Evolutionary conservation across 1,140 invertebrate species (phyloP), one percentile per base, ranked within the genome.

Genomic region (Macrotrachela quadricornifera): DNA sequence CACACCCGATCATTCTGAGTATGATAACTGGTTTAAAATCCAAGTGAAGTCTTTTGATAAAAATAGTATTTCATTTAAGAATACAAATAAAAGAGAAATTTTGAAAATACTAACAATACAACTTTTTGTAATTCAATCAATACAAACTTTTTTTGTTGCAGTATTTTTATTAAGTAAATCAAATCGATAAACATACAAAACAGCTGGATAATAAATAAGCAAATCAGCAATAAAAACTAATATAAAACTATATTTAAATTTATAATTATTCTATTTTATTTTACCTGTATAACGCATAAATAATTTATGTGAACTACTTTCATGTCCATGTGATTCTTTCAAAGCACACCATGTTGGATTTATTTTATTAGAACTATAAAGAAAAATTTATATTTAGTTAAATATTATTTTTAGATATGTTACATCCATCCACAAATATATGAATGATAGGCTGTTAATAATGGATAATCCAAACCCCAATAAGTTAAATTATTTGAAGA

Each of bases 381-480:
- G 41, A 56, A 1, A 43, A 39, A 54, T 42, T 46, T 40, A 16
- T 49, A n/a, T 40, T 13, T n/a, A 8, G 16, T 21, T 6, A 44
- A 6, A 50, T 13, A 9, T 43, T n/a, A n/a, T n/a, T 48, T 42
- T 21, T n/a, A 16, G 6, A 21, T 44, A 56, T 55, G 63, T 63
- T 62, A 73, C 72, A 88, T 62, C 39, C 72, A 63, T 0, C 85
- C 88, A 67, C 81, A 74, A 0, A 85, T 39, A 50, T 78, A 80
- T 68, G 86, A 96, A 69, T 99, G 94, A 67, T 95, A 99, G 0
- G 92, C 91, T 3, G 92, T 95, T 10, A 99, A 67, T 1, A 92
- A 94, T 0, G 94, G 94, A 70, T 99, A 99, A 71, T 99, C 94
- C 39, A 99, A 70, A 1, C 94, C 94, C 94, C 94, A 99, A 63